Evolutionary conservation across 2,888 invertebrate genomes (phyloP).

Genomic region (Scrobipalpa costella): DNA sequence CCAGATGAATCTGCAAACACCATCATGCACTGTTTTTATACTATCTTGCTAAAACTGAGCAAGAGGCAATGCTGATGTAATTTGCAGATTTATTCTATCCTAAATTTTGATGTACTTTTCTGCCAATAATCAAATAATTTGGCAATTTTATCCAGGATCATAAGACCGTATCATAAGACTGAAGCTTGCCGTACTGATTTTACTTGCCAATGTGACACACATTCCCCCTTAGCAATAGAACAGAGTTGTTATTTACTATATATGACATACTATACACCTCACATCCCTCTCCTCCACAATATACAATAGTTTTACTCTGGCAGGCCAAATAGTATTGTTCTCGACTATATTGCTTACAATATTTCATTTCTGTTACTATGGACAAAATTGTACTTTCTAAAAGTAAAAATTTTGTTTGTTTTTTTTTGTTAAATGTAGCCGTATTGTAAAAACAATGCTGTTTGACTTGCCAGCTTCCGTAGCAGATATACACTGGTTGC

Average conservation of each 20-base stretch:
- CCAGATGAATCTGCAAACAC: not conserved
- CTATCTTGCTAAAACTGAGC: not conserved
- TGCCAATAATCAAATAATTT: not conserved
- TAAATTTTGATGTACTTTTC: not conserved
- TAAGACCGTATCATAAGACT: slow-evolving; percentile 64
- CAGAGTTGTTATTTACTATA: slow-evolving; percentile 69
- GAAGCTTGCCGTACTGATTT: slow-evolving; percentile 52
- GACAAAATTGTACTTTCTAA: not conserved
- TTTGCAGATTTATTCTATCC: not conserved
- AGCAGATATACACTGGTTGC: slow-evolving; percentile 72
- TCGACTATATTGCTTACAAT: slow-evolving; percentile 18
- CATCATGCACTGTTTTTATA: not conserved
- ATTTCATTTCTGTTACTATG: not conserved
- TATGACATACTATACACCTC: slow-evolving; percentile 46
- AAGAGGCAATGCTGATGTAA: not conserved
- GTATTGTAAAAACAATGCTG: slow-evolving; percentile 46
- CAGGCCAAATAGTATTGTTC: slow-evolving; percentile 57
- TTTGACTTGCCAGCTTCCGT: slow-evolving; percentile 61
- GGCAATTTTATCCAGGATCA: not conserved
- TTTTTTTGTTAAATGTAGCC: not conserved
- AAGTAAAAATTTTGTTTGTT: not conserved
- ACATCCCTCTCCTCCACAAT: slow-evolving; percentile 68
- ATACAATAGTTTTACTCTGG: slow-evolving; percentile 68
- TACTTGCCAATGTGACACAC: slow-evolving; percentile 51
- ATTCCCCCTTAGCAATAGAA: slow-evolving; percentile 57